Evolutionary conservation across 1,140 invertebrate genomes (phyloP).

Genomic region (Heliothis subflexa): DNA sequence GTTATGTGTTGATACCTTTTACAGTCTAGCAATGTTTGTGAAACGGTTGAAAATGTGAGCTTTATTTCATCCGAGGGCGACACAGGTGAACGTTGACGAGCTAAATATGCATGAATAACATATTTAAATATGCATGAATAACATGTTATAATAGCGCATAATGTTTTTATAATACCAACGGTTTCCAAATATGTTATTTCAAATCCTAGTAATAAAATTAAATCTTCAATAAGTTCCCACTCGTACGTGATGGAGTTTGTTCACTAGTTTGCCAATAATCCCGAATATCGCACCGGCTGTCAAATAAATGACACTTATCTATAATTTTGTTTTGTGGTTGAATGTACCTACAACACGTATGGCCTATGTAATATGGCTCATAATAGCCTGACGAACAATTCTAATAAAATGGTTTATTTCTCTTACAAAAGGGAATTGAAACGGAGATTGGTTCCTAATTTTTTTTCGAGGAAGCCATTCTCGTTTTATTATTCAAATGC

Average conservation of each 20-base stretch:
- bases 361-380: not conserved
- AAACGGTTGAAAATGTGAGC: not conserved
- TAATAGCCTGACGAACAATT: slow-evolving; percentile 20
- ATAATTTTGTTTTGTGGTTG: slow-evolving; percentile 3
- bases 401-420: slow-evolving; percentile 40
- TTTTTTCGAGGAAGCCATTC: slow-evolving; percentile 5
- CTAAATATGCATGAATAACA: not conserved
- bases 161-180: not conserved
- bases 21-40: not conserved
- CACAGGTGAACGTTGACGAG: not conserved
- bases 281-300: not conserved
- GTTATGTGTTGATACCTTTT: not conserved
- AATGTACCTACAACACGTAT: slow-evolving; percentile 14
- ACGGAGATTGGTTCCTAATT: slow-evolving; percentile 31
- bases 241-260: not conserved
- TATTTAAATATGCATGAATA: not conserved
- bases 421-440: slow-evolving; percentile 25
- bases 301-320: slow-evolving; percentile 23
- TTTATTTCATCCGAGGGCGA: not conserved
- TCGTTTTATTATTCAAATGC: slow-evolving; percentile 5
- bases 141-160: not conserved
- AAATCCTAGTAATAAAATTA: not conserved
- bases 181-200: not conserved
- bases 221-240: not conserved
- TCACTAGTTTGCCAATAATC: slow-evolving; percentile 18